Conservation (phyloP, 2,113 vertebrate species). For the Toxotes chatareus region DNA sequence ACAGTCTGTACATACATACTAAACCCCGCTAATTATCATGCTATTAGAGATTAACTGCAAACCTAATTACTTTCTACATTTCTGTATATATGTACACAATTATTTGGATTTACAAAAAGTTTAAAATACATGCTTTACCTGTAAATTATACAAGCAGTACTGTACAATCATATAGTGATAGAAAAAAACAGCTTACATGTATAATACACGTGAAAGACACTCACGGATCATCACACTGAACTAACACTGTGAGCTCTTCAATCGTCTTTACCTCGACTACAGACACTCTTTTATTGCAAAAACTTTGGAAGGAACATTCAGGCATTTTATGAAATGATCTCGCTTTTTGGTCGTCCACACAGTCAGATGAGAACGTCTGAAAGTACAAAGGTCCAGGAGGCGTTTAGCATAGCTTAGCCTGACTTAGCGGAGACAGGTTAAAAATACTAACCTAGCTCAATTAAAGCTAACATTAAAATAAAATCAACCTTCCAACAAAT, state of each 20-base stretch:
- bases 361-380: not conserved
- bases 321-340: not conserved
- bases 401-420: slow-evolving; percentile 18
- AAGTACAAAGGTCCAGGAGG: too few species aligned
- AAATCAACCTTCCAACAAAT: not conserved
- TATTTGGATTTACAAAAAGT: slow-evolving; percentile 77
- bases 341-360: not conserved
- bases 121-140: slow-evolving; percentile 85
- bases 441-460: not conserved
- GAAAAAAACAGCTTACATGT: slow-evolving; percentile 80
- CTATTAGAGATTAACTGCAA: slow-evolving; percentile 82
- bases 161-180: slow-evolving; percentile 92
- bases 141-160: slow-evolving; percentile 92
- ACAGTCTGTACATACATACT: slow-evolving; percentile 81
- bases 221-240: slow-evolving; percentile 71
- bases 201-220: slow-evolving; percentile 76
- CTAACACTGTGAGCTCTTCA: slow-evolving; percentile 44
- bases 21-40: slow-evolving; percentile 87
- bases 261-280: not conserved
- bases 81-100: slow-evolving; percentile 78
- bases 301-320: slow-evolving; percentile 32
- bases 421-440: not conserved
- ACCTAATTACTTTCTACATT: slow-evolving; percentile 73
- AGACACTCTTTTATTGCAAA: slow-evolving; percentile 67
- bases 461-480: not conserved